Conservation (phyloP, 2,888 invertebrate species). For the Linyphia triangularis region DNA sequence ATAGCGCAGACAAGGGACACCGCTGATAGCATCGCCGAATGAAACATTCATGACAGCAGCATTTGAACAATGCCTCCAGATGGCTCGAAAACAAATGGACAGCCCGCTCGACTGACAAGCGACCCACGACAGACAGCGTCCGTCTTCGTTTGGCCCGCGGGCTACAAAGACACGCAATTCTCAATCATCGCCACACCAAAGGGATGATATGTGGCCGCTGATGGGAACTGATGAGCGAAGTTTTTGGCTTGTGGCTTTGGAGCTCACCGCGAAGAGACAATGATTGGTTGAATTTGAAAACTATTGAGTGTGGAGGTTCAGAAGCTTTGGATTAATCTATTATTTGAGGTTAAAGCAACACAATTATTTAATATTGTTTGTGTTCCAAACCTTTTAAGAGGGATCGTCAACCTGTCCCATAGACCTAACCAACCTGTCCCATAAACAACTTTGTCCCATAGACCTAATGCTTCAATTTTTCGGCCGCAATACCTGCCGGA, state of each 20-base stretch:
- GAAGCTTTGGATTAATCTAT: no score
- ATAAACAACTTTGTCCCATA: no score
- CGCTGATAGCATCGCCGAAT: conserved; percentile 66
- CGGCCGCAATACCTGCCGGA: no score
- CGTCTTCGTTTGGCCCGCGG: conserved; percentile 42
- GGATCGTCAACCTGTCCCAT: no score
- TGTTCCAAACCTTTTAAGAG: no score
- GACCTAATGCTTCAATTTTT: no score
- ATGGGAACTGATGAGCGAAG: background rate
- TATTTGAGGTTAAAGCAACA: no score
- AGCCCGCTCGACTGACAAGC: conserved; percentile 59
- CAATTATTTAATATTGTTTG: no score
- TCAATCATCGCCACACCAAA: conserved; percentile 11
- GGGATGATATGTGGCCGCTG: background rate
- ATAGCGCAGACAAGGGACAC: conserved; percentile 64
- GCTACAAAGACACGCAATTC: conserved; percentile 1
- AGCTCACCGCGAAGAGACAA: no score
- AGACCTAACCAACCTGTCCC: no score
- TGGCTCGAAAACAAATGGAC: conserved; percentile 73
- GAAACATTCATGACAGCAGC: conserved; percentile 72
- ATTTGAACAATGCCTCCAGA: conserved; percentile 71
- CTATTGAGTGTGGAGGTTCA: no score
- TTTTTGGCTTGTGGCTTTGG: background rate
- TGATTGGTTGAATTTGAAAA: no score
- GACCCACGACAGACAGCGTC: conserved; percentile 30